Conservation (phyloP, 1,140 invertebrate species). For the Onthophagus taurus region DNA sequence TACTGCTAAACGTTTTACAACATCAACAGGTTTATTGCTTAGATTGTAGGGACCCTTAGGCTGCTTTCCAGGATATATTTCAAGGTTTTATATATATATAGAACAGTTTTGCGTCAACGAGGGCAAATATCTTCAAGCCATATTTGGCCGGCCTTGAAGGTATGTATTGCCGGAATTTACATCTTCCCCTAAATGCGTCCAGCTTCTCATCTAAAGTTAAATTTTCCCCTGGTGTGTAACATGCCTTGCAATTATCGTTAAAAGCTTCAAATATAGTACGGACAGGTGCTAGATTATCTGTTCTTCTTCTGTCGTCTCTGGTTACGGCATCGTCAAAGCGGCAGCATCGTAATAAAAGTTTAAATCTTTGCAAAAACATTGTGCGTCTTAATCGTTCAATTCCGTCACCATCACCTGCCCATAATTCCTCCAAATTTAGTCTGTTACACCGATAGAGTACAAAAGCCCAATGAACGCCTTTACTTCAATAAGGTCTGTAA, state of each 20-base stretch:
- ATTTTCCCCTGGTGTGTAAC: constrained; percentile 25
- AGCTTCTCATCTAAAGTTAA: constrained; percentile 38
- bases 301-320: too few species aligned
- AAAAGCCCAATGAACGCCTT: too few species aligned
- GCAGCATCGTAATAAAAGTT: too few species aligned
- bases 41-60: constrained; percentile 25
- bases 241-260: constrained; percentile 23
- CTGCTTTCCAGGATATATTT: constrained; percentile 33
- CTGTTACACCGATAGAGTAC: too few species aligned
- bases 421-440: too few species aligned
- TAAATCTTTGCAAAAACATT: too few species aligned
- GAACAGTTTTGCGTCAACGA: constrained; percentile 29
- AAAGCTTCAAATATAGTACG: constrained; percentile 30
- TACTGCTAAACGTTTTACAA: constrained; percentile 26
- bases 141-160: constrained; percentile 35
- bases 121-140: constrained; percentile 33
- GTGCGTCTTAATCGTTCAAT: too few species aligned
- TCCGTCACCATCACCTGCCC: too few species aligned
- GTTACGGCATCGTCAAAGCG: too few species aligned
- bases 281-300: constrained; percentile 33
- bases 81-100: constrained; percentile 30
- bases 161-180: constrained; percentile 37
- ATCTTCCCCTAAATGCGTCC: constrained; percentile 33
- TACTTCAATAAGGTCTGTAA: too few species aligned
- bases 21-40: too few species aligned